phyloP scores from a whole-genome alignment of 2,113 vertebrate species.

The Salvator merianae region DNA sequence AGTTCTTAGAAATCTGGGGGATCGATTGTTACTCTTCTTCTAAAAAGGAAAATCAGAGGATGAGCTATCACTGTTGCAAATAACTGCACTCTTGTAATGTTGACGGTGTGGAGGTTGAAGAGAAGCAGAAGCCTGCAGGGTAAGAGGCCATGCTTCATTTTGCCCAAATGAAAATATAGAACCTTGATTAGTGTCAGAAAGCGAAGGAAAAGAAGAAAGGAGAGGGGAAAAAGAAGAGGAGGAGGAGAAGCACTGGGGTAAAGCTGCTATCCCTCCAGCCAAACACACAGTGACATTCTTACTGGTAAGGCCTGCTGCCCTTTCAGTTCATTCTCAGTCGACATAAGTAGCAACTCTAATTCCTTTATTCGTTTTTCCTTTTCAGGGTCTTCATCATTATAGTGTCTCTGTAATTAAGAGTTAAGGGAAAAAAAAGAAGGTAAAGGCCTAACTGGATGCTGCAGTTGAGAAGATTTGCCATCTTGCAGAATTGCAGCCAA shows the following conservation, averaged over 20 bases:
- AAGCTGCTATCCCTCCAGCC: constrained; percentile 67
- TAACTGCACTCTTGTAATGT: constrained; percentile 7
- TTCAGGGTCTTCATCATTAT: constrained; percentile 98
- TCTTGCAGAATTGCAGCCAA: constrained; percentile 49
- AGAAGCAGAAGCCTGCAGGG: constrained; percentile 26
- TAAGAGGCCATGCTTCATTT: constrained; percentile 63
- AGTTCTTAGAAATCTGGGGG: constrained; percentile 41
- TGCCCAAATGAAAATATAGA: constrained; percentile 58
- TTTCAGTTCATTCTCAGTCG: constrained; percentile 97
- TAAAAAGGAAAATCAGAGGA: neutral
- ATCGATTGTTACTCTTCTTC: neutral
- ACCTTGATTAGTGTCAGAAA: constrained; percentile 56
- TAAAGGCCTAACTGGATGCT: constrained; percentile 65
- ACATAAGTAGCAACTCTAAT: constrained; percentile 98
- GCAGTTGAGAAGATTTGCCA: constrained; percentile 51
- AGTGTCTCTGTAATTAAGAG: constrained; percentile 91
- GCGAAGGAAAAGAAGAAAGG: constrained; percentile 54
- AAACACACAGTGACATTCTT: constrained; percentile 75
- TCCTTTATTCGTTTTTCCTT: constrained; percentile 99
- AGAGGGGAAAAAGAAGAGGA: constrained; percentile 51
- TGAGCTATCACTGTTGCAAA: constrained; percentile 30
- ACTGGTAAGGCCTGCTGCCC: constrained; percentile 92
- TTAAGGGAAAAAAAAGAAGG: constrained; percentile 66
- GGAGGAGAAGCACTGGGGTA: constrained; percentile 64
- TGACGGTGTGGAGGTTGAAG: neutral